Base-by-base conservation (phyloP, 2,888 invertebrate species). In the Lepeophtheirus nordmannii region DNA sequence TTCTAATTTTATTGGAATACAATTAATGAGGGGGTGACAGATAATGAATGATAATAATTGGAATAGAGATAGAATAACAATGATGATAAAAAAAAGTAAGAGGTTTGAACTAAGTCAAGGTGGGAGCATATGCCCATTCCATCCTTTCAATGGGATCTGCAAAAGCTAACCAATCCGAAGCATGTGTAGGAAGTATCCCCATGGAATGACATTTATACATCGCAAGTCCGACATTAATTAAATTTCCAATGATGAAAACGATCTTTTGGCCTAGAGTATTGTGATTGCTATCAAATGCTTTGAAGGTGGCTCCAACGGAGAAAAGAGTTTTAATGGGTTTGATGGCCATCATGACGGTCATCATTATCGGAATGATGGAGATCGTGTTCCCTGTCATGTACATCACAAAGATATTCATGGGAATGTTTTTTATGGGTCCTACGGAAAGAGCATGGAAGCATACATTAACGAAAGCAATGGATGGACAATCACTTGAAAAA, bases 341-440 rank as follows among this genome's bases (percentile, higher is more conserved):
- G 72, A 97, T 87, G 72, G 97, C 86, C 78, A 98, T 82, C 98
- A 99, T 98, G 58, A 94, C 96, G 10, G 99, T 94, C 98, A 99
- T 99, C 98, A 99, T 98, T 61, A 99, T 98, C 0, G 98, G 98
- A 73, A 99, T 97, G 72, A 99, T 97, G 0, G 96, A 97, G 72
- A 98, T 96, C 0, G 96, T 93, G 76, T 92, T 96, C 20, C 97
- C 64, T 22, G 64, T 93, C 98, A 99, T 99, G 77, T 97, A 99
- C 93, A 98, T 96, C 68, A 99, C 92, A 75, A 98, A 93, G 69
- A 98, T 80, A 77, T 99, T 99, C 98, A 99, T 99, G 0, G 96
- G 96, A 12, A 82, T 78, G 77, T 82, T 69, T 8, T 46, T 46
- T 1, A 46, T 46, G 53, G 53, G 53, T 5, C 53, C 53, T 40